phyloP scores from a whole-genome alignment of 2,797 vertebrate genomes.

The Pelochelys cantorii region DNA sequence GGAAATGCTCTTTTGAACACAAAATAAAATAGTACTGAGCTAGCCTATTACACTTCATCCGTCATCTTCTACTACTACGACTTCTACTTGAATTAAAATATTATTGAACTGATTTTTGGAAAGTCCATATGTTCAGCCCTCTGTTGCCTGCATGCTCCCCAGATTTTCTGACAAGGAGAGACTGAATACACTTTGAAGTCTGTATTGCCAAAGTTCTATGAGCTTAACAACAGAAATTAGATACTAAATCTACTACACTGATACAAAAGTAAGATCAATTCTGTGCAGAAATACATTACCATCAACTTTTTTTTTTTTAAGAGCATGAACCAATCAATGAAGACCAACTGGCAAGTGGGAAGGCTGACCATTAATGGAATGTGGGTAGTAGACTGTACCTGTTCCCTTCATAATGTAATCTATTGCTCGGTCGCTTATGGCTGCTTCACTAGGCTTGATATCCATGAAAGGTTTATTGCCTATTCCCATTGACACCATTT shows the following conservation, averaged over 20 bases:
- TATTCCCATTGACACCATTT: slow-evolving; percentile 90
- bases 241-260: background rate
- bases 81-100: background rate
- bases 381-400: slow-evolving; percentile 73
- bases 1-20: background rate
- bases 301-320: background rate
- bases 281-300: background rate
- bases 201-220: background rate
- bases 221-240: background rate
- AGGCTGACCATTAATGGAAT: too few species aligned
- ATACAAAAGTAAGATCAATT: background rate
- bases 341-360: background rate
- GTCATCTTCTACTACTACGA: background rate
- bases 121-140: background rate
- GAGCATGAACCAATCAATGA: background rate
- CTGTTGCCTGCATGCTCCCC: background rate
- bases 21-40: background rate
- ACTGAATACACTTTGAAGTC: background rate
- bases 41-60: background rate
- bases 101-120: background rate
- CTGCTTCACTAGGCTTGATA: slow-evolving; percentile 87
- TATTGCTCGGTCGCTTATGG: slow-evolving; percentile 81
- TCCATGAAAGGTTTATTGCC: slow-evolving; percentile 90
- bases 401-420: slow-evolving; percentile 85
- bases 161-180: background rate